Evolutionary conservation across 1,140 invertebrate species (phyloP).

Genomic region (Nautilus pompilius): DNA sequence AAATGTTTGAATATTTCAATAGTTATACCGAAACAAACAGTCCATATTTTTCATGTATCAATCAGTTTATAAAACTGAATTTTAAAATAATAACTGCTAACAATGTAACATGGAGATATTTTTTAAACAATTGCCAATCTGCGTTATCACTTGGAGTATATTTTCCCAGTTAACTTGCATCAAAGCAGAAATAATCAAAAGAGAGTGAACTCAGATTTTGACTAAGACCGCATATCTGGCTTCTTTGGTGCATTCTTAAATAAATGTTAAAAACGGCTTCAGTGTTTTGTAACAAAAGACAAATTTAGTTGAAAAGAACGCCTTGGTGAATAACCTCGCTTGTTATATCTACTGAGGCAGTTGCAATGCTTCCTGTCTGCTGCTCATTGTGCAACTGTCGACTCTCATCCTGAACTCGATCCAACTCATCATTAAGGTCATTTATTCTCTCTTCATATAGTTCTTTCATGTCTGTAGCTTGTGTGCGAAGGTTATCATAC

Average conservation of each 20-base stretch:
- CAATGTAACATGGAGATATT: too few relatives aligned
- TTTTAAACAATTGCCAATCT: too few relatives aligned
- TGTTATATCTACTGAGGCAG: conserved; percentile 13
- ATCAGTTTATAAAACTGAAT: neutral
- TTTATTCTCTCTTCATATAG: conserved; percentile 45
- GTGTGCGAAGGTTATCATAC: conserved; percentile 44
- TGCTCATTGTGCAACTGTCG: conserved; percentile 10
- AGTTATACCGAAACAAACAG: neutral
- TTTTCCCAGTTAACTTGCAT: too few relatives aligned
- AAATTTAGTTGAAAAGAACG: too few relatives aligned
- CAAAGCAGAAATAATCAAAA: too few relatives aligned
- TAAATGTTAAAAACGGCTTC: too few relatives aligned
- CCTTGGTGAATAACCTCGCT: too few relatives aligned
- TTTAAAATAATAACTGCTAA: neutral
- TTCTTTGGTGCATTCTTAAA: too few relatives aligned
- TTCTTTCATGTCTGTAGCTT: conserved; percentile 47
- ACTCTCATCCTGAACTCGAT: conserved; percentile 19
- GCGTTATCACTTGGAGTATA: too few relatives aligned
- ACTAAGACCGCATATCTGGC: too few relatives aligned
- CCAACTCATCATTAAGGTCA: conserved; percentile 40
- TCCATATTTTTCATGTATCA: neutral
- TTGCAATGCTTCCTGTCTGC: conserved; percentile 13
- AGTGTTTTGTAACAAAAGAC: too few relatives aligned
- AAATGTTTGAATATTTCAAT: neutral
- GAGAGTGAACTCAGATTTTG: too few relatives aligned